Percentiles rank a stretch among this genome's conserved stretches.
Evolutionary conservation across 2,797 vertebrate genomes (phyloP).

Genomic region (Sebastiscus tertius): DNA sequence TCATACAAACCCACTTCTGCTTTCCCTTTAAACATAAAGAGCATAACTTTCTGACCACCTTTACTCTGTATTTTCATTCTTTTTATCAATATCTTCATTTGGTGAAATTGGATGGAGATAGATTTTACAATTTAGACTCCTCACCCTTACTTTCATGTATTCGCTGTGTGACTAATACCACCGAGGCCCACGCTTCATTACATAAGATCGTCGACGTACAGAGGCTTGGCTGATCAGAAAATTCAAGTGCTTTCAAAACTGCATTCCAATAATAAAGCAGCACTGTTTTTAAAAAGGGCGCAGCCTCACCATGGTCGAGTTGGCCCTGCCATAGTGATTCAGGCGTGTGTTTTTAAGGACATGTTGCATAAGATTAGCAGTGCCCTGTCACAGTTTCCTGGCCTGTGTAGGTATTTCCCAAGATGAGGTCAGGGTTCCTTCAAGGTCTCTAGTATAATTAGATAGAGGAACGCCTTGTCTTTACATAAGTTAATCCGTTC

Average conservation of each 20-base stretch:
- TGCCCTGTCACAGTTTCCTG: constrained; percentile 76
- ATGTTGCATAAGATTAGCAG: constrained; percentile 58
- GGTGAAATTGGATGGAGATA: not conserved
- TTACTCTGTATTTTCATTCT: not conserved
- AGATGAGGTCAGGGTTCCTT: constrained; percentile 72
- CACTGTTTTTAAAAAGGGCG: constrained; percentile 28
- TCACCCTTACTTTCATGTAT: not conserved
- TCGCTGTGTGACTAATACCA: constrained; percentile 27
- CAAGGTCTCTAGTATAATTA: constrained; percentile 52
- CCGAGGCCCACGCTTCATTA: constrained; percentile 24
- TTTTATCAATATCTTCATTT: not conserved
- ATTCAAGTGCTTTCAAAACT: not conserved
- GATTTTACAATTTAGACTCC: not conserved
- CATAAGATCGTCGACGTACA: not conserved
- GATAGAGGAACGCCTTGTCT: constrained; percentile 51
- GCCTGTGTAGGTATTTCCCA: constrained; percentile 74
- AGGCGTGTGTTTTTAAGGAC: constrained; percentile 54
- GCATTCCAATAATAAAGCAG: constrained; percentile 21
- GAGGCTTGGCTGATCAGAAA: constrained; percentile 1
- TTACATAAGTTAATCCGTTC: constrained; percentile 53
- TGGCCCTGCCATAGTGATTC: constrained; percentile 31
- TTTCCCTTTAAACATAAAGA: not conserved
- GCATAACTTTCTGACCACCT: not conserved
- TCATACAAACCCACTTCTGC: too few species aligned
- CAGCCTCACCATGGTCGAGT: constrained; percentile 21